Evolutionary conservation across 1,140 invertebrate species (phyloP).

Genomic region (Octopus bimaculoides): DNA sequence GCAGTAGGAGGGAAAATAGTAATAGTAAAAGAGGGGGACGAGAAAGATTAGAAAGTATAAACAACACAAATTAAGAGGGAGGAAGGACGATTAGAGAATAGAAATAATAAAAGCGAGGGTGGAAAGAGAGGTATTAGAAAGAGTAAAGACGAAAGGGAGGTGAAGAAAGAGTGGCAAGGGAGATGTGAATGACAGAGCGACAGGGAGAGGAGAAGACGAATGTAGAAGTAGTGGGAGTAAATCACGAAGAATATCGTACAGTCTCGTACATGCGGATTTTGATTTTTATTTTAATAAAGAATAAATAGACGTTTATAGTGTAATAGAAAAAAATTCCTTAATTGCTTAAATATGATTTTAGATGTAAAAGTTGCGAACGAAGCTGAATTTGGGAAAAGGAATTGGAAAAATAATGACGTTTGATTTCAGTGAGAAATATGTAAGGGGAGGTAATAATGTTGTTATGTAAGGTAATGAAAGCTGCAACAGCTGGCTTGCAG

Average conservation of each 20-base stretch:
- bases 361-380: no score
- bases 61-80: neutral
- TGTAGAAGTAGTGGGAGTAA: neutral
- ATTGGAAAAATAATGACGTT: no score
- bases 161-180: neutral
- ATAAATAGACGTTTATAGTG: no score
- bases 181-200: neutral
- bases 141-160: neutral
- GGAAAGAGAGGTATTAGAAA: neutral
- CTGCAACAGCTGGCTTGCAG: no score
- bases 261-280: no score
- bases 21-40: neutral
- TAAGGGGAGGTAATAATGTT: no score
- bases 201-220: neutral
- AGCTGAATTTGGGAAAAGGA: no score
- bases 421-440: no score
- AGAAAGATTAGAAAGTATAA: neutral
- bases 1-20: neutral
- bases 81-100: neutral
- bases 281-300: no score
- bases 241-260: neutral
- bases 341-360: no score
- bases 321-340: no score
- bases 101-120: neutral
- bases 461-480: no score